Percentiles rank a stretch among this genome's conserved stretches.
Evolutionary conservation across 1,140 invertebrate genomes (phyloP).

Genomic region (Prorops nasuta): DNA sequence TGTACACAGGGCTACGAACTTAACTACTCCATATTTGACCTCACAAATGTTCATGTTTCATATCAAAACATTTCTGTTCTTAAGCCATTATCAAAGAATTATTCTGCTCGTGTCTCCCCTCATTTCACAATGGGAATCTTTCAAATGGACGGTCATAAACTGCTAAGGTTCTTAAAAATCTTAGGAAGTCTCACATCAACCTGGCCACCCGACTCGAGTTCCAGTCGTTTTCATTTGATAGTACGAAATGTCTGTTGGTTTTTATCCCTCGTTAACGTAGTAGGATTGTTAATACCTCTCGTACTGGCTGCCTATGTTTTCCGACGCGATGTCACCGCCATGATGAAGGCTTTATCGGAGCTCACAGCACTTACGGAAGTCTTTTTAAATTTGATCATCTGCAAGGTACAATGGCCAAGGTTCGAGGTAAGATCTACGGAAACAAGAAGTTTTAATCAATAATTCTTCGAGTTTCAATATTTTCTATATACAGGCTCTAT

Average conservation of each 20-base stretch:
- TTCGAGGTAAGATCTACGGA: conserved; percentile 20
- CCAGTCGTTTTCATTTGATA: conserved; percentile 1
- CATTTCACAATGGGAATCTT: too few species aligned
- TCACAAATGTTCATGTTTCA: too few species aligned
- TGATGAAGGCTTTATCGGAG: conserved; percentile 29
- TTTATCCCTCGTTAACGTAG: conserved; percentile 12
- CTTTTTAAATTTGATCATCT: conserved; percentile 23
- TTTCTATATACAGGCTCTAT: conserved; percentile 15
- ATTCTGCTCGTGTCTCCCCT: too few species aligned
- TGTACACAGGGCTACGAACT: too few species aligned
- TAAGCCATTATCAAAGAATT: too few species aligned
- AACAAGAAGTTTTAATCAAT: not conserved
- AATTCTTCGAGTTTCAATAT: not conserved
- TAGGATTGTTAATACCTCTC: conserved; percentile 17
- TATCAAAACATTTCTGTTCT: too few species aligned
- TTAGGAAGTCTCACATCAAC: conserved; percentile 11
- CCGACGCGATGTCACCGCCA: conserved; percentile 4
- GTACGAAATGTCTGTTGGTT: conserved; percentile 16
- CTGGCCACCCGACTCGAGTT: conserved; percentile 19
- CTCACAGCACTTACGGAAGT: conserved; percentile 20
- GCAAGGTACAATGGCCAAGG: conserved; percentile 9
- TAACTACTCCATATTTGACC: too few species aligned
- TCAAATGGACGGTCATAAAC: not conserved
- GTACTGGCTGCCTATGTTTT: conserved; percentile 14
- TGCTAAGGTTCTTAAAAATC: conserved; percentile 10